Base-by-base conservation (phyloP, 2,797 vertebrate genomes). In the Micrastur ruficollis region DNA sequence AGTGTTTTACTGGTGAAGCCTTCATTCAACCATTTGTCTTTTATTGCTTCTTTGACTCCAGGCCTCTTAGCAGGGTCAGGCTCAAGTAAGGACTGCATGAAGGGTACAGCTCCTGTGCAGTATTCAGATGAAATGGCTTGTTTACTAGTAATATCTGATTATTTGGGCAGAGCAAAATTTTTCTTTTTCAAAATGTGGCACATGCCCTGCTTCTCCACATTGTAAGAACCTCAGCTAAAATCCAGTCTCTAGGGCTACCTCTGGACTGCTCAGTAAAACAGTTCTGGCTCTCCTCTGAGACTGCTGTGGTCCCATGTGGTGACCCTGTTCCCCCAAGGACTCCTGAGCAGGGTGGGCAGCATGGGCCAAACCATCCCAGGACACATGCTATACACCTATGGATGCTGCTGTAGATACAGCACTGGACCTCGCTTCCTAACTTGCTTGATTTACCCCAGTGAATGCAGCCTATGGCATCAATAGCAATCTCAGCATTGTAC, bases 11-110 rank as follows among this genome's bases (percentile, higher is more conserved):
- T 98, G 44, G 97, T 88, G 67, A 97, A 98, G 68, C 98, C 98
- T 96, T 99, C 98, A 0, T 98, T 99, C 94, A 99, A 79, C 98
- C 98, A 98, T 93, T 98, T 98, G 84, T 98, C 98, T 97, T 98
- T 98, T 98, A 98, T 98, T 23, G 98, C 98, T 89, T 98, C 97
- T 97, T 98, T 98, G 86, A 98, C 83, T 72, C 97, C 98, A 67
- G 98, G 98, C 31, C 98, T 98, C 96, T 99, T 99, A 13, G 73
- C 91, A 15, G 98, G 98, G 87, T 99, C 98, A 3, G 98, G 98
- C 95, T 99, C 98, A 88, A 99, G 97, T 46, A 99, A 98, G 46
- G 98, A 98, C 96, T 98, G 96, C 87, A 98, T 98, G 65, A 99
- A 99, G 14, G 98, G 97, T 62, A 98, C 97, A 9, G 98, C 98